Evolutionary conservation across 2,888 invertebrate genomes (phyloP).

Genomic region (Drosophila suboccidentalis): DNA sequence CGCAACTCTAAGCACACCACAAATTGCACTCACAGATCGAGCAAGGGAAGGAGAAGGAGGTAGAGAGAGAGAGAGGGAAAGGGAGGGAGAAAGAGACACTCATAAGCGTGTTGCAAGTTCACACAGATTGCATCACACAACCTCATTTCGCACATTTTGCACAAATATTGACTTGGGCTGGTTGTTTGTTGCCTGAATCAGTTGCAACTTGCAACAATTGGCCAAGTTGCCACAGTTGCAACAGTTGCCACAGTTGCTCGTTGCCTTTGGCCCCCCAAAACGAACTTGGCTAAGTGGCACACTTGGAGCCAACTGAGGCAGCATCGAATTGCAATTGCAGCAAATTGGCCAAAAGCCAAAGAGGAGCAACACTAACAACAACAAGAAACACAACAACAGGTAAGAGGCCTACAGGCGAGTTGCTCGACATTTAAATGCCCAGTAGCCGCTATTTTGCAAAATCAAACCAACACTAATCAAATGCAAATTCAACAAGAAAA

Average conservation of each 20-base stretch:
- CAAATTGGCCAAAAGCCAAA: constrained; percentile 69
- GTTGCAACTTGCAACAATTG: constrained; percentile 30
- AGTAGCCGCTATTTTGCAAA: too few species aligned
- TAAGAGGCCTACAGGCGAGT: background rate
- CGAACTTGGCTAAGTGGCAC: constrained; percentile 73
- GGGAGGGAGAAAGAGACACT: constrained; percentile 2
- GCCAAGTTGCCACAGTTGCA: constrained; percentile 27
- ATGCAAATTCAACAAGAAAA: background rate
- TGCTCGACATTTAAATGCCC: background rate
- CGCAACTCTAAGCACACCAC: constrained; percentile 28
- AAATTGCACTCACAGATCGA: constrained; percentile 36
- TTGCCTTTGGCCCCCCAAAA: constrained; percentile 64
- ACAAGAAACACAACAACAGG: constrained; percentile 11
- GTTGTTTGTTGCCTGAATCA: constrained; percentile 28
- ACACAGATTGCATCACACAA: constrained; percentile 70
- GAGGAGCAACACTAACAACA: constrained; percentile 41
- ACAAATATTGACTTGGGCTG: constrained; percentile 72
- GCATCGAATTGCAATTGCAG: constrained; percentile 73
- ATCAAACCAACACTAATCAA: background rate
- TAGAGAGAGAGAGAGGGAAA: background rate
- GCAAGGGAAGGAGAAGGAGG: background rate
- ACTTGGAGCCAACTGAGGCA: constrained; percentile 46
- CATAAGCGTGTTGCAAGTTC: constrained; percentile 51
- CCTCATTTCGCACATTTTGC: constrained; percentile 65
- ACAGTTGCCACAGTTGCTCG: constrained; percentile 37